Base-by-base conservation (phyloP, 1,140 invertebrate species). In the Ganaspis sp. region DNA sequence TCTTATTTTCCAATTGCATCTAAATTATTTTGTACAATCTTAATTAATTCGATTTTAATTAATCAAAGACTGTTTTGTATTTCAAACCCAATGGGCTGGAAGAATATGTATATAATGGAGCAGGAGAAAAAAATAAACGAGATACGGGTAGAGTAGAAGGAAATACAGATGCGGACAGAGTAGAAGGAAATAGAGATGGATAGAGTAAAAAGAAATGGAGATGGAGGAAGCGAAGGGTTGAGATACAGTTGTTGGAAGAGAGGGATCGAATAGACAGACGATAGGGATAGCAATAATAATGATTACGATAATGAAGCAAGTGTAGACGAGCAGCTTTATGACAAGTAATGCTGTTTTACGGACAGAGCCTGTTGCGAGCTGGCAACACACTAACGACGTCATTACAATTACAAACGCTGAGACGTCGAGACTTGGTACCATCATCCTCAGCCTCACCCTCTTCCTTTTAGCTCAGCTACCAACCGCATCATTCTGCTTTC, bases 281-380 rank as follows among this genome's bases (percentile, higher is more conserved):
- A 5, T 8, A 17, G n/a, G 11, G 15, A 64, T 64, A 78, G 75
- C 73, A 81, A 83, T 79, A 81, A 83, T 79, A 81, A 83, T 79
- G 73, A 77, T 80, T 77, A 81, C 26, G 11, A 29, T 64, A 83
- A 74, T 75, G 73, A 75, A 70, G 80, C 70, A 69, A 53, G 72
- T 81, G 72, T 76, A 71, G 77, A 74, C 76, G 77, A 78, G 77
- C 78, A 81, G 84, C 84, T 86, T 83, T 86, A 83, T 84, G 83
- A 83, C 83, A 84, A 84, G 84, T 86, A 86, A 86, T 84, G 82
- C 81, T 83, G 81, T 85, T 85, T 85, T 83, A 83, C 77, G 80
- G 81, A 80, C 78, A 79, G 83, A 79, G 73, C 77, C 78, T 74
- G 78, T 72, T 80, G 76, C 77, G 75, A 81, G 75, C 78, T 76